phyloP scores from a whole-genome alignment of 2,113 vertebrate species.

The Seriola aureovittata region DNA sequence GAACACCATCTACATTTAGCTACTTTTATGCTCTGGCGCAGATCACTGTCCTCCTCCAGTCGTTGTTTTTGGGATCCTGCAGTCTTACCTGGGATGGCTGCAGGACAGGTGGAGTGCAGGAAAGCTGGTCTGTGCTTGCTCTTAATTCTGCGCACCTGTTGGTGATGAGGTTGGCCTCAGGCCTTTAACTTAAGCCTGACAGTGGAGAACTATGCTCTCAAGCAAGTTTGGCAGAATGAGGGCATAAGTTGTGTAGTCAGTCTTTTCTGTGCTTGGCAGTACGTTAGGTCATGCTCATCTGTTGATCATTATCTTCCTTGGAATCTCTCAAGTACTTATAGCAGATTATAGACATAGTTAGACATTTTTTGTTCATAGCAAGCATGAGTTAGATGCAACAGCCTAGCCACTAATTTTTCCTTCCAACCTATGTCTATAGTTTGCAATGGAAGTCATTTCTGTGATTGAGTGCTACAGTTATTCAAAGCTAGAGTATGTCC shows the following conservation, averaged over 20 bases:
- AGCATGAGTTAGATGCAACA: conserved; percentile 23
- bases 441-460: neutral
- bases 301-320: conserved; percentile 8
- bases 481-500: neutral
- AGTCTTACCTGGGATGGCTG: conserved; percentile 8
- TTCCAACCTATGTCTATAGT: neutral
- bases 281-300: neutral
- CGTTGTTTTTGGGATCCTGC: neutral
- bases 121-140: conserved; percentile 51
- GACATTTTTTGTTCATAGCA: neutral
- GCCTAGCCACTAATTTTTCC: neutral
- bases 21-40: conserved; percentile 2
- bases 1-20: neutral
- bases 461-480: neutral
- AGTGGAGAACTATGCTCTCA: neutral
- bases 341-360: neutral
- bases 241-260: neutral
- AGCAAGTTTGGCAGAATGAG: neutral
- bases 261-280: neutral
- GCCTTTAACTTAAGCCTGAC: conserved; percentile 21
- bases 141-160: conserved; percentile 16
- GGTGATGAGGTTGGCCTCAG: conserved; percentile 2
- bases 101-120: conserved; percentile 14
- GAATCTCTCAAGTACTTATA: conserved; percentile 28
- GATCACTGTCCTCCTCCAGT: neutral